These are phyloP conservation scores for Calosoma granatense DNA, from an alignment of 1,140 invertebrate species.

Conservation along the genomic window DNA sequence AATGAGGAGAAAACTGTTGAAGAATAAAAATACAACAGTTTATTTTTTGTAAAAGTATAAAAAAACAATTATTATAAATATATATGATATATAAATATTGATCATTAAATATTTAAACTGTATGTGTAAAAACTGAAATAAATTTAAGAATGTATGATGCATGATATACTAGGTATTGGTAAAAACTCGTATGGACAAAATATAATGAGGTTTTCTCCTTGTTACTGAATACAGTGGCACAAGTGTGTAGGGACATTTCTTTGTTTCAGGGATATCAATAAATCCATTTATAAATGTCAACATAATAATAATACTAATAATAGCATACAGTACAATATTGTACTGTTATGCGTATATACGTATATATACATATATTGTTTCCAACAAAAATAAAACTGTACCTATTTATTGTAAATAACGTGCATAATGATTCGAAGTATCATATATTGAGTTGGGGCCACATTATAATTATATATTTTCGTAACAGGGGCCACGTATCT, in stretches of 20 bases:
- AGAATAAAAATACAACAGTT: slow-evolving; percentile 27
- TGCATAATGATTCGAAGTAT: slow-evolving; percentile 16
- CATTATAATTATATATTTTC: slow-evolving; percentile 5
- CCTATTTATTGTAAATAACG: slow-evolving; percentile 26
- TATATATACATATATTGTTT: background rate
- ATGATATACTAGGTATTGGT: slow-evolving; percentile 24
- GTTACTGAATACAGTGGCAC: slow-evolving; percentile 26
- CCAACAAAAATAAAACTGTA: slow-evolving; percentile 12
- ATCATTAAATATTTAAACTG: slow-evolving; percentile 23
- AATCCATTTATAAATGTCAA: background rate
- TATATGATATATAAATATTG: slow-evolving; percentile 26
- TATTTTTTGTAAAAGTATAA: slow-evolving; percentile 33
- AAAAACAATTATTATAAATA: slow-evolving; percentile 26
- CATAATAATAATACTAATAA: background rate
- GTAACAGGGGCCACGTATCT: background rate
- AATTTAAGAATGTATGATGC: slow-evolving; percentile 27
- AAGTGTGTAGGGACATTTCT: slow-evolving; percentile 22
- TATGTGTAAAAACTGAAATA: slow-evolving; percentile 27
- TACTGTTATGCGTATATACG: background rate
- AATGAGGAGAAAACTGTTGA: slow-evolving; percentile 26
- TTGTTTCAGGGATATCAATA: slow-evolving; percentile 11
- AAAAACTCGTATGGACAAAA: slow-evolving; percentile 10
- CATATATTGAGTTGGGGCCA: slow-evolving; percentile 24
- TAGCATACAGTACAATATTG: background rate
- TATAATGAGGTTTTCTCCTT: slow-evolving; percentile 28